Percentiles rank a stretch among this genome's conserved stretches.
phyloP scores from a whole-genome alignment of 1,140 invertebrate genomes.

The Trichonephila inaurata region DNA sequence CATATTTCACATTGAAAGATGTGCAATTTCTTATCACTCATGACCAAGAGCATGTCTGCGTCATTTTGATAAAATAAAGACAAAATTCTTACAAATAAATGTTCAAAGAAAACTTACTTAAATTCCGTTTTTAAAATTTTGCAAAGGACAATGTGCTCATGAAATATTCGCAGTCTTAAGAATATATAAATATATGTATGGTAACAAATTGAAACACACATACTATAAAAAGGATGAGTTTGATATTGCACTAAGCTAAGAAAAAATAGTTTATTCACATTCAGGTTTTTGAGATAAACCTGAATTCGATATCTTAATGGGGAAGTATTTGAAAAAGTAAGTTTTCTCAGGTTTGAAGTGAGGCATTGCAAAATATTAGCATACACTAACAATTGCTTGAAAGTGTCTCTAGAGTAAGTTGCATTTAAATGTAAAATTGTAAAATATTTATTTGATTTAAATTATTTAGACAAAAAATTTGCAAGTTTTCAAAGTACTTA shows the following conservation, averaged over 20 bases:
- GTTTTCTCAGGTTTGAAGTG: neutral
- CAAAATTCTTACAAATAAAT: neutral
- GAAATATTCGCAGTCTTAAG: no score
- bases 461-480: neutral
- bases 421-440: neutral
- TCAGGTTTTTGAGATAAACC: neutral
- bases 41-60: neutral
- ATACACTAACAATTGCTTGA: neutral
- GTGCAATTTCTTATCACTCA: neutral
- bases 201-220: neutral
- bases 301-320: neutral
- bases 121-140: neutral
- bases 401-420: neutral
- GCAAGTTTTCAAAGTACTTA: neutral
- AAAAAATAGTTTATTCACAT: neutral
- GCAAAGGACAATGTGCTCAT: no score
- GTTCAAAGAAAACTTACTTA: neutral
- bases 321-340: neutral
- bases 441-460: neutral
- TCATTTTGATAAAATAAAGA: neutral
- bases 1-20: neutral
- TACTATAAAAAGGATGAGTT: neutral
- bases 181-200: neutral
- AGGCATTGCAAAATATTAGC: neutral
- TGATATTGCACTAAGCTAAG: neutral